phyloP scores from a whole-genome alignment of 2,113 vertebrate genomes.

The Pogonocichla stellata region DNA sequence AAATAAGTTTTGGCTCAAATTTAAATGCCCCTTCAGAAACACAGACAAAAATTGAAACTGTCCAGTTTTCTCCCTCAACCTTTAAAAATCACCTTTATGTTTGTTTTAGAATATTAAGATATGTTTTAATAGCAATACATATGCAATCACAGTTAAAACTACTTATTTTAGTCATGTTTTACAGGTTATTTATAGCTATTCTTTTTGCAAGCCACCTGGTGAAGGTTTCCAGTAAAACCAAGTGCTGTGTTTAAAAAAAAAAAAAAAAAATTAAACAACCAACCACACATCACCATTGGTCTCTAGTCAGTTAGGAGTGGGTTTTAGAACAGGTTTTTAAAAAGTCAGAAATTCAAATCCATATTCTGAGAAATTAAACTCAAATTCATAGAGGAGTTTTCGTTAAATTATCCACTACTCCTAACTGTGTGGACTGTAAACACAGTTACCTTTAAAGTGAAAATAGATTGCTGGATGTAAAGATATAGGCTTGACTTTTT shows the following conservation, averaged over 20 bases:
- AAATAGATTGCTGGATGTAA: not conserved
- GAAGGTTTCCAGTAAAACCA: constrained; percentile 70
- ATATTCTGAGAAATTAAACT: constrained; percentile 4
- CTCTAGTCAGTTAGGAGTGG: constrained; percentile 41
- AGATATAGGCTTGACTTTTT: not conserved
- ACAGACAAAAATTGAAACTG: not conserved
- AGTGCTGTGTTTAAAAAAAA: constrained; percentile 19
- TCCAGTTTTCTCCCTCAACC: not conserved
- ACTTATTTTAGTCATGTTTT: constrained; percentile 57
- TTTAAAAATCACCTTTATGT: constrained; percentile 23
- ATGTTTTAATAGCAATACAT: constrained; percentile 35
- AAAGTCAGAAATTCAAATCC: constrained; percentile 33
- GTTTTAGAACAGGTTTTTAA: constrained; percentile 36
- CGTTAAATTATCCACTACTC: constrained; percentile 7
- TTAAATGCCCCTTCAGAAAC: not conserved
- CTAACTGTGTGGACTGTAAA: not conserved
- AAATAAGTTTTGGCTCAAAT: constrained; percentile 1
- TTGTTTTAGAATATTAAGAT: constrained; percentile 28
- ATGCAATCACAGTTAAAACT: constrained; percentile 40
- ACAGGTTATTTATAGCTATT: constrained; percentile 70
- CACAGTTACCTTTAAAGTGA: not conserved
- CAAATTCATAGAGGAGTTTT: constrained; percentile 23
- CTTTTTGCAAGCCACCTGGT: constrained; percentile 69
- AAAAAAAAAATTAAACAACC: not conserved
- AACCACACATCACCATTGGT: not conserved